Conservation (phyloP, 1,140 invertebrate species). For the Dendrolimus kikuchii region DNA sequence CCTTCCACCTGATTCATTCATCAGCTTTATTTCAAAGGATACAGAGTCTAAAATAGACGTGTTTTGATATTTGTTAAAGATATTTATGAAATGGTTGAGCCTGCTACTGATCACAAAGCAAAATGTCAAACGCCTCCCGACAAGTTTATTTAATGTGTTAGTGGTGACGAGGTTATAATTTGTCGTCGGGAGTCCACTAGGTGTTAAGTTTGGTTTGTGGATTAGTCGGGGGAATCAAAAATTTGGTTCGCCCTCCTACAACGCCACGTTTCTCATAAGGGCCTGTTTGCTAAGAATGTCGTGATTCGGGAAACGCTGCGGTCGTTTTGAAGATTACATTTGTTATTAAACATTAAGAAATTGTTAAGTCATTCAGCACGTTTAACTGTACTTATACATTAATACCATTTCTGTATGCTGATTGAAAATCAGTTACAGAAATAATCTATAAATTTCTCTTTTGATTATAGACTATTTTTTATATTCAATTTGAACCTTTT, state of each 20-base stretch:
- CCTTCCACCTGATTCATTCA: neutral
- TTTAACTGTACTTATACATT: no score
- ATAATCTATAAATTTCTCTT: no score
- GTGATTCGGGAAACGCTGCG: neutral
- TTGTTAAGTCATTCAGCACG: no score
- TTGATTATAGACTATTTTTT: no score
- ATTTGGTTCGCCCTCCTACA: slow-evolving; percentile 34
- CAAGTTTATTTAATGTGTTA: slow-evolving; percentile 57
- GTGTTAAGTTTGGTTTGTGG: slow-evolving; percentile 42
- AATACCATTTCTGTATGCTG: no score
- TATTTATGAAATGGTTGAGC: neutral
- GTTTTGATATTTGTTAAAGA: no score
- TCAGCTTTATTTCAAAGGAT: neutral
- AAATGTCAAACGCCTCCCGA: slow-evolving; percentile 38
- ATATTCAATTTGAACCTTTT: no score
- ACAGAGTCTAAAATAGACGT: slow-evolving; percentile 2
- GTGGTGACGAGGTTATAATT: slow-evolving; percentile 30
- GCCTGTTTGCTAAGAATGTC: slow-evolving; percentile 4
- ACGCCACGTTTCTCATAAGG: slow-evolving; percentile 9
- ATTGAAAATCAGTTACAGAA: no score
- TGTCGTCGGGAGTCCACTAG: slow-evolving; percentile 46
- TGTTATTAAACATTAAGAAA: no score
- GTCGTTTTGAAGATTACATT: no score
- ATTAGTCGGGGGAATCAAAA: slow-evolving; percentile 32
- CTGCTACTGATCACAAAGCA: slow-evolving; percentile 30